Base-by-base conservation (phyloP, 2,888 invertebrate species). In the Dusona sp. region DNA sequence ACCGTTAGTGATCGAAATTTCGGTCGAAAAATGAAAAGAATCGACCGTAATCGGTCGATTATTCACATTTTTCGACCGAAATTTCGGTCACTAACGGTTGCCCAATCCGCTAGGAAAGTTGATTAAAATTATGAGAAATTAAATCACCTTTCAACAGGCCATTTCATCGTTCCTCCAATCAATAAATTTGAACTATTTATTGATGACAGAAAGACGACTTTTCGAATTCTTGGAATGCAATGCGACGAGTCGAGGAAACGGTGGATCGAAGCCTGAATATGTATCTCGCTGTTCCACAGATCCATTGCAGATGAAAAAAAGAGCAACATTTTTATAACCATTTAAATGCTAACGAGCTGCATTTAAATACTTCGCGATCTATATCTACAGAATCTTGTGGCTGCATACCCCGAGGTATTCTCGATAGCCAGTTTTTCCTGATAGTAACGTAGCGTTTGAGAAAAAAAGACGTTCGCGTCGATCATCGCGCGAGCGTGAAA, bases 401-500 rank as follows among this genome's bases (percentile, higher is more conserved):
- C 33, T 48, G 48, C 13, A 48, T 77, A 65, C 48, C 89, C 88
- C 90, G 90, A 88, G 87, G 87, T 64, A 79, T 48, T 33, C 51
- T 68, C 42, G 72, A 42, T 22, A 11, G 25, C 65, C 57, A 42
- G 22, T 38, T 70, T 61, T 70, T 83, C 64, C 78, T 78, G 51
- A 77, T 77, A 54, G 64, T 72, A 79, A 84, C 57, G 61, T 29
- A 29, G 29, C 61, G 61, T 29, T 64, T 70, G 74, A 54, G 70
- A 45, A 72, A 72, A 45, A 70, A 33, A 54, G 64, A 61, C 57
- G 8, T n/a, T 11, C 61, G 16, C 79, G 25, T 65, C 78, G 79
- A 65, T 67, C 84, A 77, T 88, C 89, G 88, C 88, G 88, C 88
- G 88, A 70, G 88, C 90, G 89, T 91, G 90, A 91, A 91, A 91